Base-by-base conservation (phyloP, 1,140 invertebrate genomes). In the Drosophila baimaii region DNA sequence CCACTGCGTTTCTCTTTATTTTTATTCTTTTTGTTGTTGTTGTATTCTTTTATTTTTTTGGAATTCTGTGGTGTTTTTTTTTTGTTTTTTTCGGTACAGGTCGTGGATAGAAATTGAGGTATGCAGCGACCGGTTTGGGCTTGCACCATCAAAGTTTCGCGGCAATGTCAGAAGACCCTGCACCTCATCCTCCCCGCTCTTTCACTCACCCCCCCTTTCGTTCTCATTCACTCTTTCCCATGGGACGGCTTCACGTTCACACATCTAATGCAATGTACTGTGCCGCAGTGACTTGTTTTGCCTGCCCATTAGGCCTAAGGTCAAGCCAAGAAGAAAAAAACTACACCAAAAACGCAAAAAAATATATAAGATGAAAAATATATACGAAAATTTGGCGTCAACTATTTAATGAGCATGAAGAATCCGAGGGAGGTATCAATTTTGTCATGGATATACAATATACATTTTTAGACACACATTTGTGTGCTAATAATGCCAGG, bases 71-170 rank as follows among this genome's bases (percentile, higher is more conserved):
- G n/a, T 63, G 31, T 64, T 33, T 63, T 71, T 78, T 75, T 75
- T 15, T 51, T 49, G 25, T 29, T 31, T 77, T 69, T 78, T 79
- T 81, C 63, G 78, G 69, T 72, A 85, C 82, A 86, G 82, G 82
- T 86, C 82, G 82, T 86, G 82, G 82, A 79, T 86, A 88, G 84
- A 86, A 86, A 86, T 86, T 88, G 82, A 88, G 83, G 82, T 86
- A 86, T 88, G 82, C 83, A 72, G 37, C 83, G 82, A 86, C 82
- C 82, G 82, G 82, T 86, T 86, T 86, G 82, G 83, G 82, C 68
- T 86, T 86, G 83, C 79, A 85, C 82, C 82, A 71, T 86, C 78
- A 75, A 64, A 81, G 70, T 71, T 47, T 71, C 69, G 61, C 64
- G 64, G 61, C 64, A 68, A 68, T 66, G 64, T 66, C 64, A 66